phyloP scores from a whole-genome alignment of 2,888 invertebrate genomes.

The Lymantria monacha region DNA sequence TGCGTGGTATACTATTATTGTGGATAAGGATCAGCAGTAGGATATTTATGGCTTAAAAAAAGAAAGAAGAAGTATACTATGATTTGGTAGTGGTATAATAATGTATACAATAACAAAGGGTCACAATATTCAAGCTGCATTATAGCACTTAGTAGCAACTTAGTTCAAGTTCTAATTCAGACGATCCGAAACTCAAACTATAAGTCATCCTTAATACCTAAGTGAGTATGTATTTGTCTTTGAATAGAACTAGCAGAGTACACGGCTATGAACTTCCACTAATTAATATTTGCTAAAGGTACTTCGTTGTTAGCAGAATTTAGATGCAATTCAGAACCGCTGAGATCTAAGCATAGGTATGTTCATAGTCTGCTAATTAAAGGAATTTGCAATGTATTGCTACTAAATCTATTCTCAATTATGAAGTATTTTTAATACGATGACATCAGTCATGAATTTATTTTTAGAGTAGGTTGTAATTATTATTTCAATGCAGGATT shows the following conservation, averaged over 20 bases:
- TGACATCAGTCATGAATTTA: too few relatives aligned
- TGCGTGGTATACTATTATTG: too few relatives aligned
- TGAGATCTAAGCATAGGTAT: slow-evolving; percentile 23
- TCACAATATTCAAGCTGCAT: background rate
- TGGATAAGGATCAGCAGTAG: too few relatives aligned
- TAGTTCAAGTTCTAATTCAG: slow-evolving; percentile 28
- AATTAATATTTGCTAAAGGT: slow-evolving; percentile 69
- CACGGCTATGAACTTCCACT: slow-evolving; percentile 47
- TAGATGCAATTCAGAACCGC: slow-evolving; percentile 49
- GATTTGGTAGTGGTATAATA: too few relatives aligned
- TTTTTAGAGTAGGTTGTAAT: too few relatives aligned
- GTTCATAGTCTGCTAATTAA: slow-evolving; percentile 35
- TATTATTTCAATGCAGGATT: too few relatives aligned
- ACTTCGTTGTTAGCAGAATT: slow-evolving; percentile 54
- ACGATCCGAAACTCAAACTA: slow-evolving; percentile 39
- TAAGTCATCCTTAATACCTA: slow-evolving; percentile 42
- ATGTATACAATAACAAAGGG: too few relatives aligned
- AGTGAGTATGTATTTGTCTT: slow-evolving; percentile 54
- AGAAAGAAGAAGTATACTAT: too few relatives aligned
- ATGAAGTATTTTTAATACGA: too few relatives aligned
- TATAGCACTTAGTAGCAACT: slow-evolving; percentile 7
- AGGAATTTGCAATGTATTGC: slow-evolving; percentile 23
- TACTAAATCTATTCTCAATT: background rate
- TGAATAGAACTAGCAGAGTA: slow-evolving; percentile 44
- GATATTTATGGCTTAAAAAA: too few relatives aligned